Percentiles rank a stretch among this genome's conserved stretches.
Conservation (phyloP, 1,140 invertebrate genomes). For the Lepidotrigona ventralis region DNA sequence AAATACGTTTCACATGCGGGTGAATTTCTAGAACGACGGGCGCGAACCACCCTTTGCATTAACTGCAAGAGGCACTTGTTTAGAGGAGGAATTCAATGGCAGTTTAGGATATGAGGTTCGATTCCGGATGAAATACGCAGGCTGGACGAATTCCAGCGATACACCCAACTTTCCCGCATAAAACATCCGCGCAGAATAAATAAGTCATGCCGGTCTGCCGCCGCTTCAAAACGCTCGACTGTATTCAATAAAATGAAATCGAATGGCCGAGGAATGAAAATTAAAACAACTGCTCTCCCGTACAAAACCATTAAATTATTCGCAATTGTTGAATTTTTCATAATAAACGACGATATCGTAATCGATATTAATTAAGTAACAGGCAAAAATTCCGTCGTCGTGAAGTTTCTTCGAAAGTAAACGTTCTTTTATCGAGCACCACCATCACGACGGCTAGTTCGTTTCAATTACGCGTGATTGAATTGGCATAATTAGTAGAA, state of each 20-base stretch:
- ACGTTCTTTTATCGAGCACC: too few relatives aligned
- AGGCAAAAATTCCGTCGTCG: too few relatives aligned
- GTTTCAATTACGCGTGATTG: too few relatives aligned
- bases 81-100: constrained; percentile 17
- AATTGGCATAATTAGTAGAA: too few relatives aligned
- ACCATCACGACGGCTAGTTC: too few relatives aligned
- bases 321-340: too few relatives aligned
- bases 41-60: background rate
- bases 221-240: background rate
- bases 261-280: background rate
- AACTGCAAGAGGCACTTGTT: background rate
- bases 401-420: too few relatives aligned
- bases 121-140: constrained; percentile 12
- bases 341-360: background rate
- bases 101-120: constrained; percentile 20
- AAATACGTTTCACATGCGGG: background rate
- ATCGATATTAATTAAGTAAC: too few relatives aligned
- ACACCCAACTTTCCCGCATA: background rate
- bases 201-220: background rate
- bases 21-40: background rate
- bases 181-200: background rate
- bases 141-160: background rate
- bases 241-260: background rate
- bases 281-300: background rate
- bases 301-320: background rate